A percentile compares a stretch with the other conserved stretches of the same genome.
Evolutionary conservation across 2,797 vertebrate genomes (phyloP).

Genomic region (Manis crassicaudata): DNA sequence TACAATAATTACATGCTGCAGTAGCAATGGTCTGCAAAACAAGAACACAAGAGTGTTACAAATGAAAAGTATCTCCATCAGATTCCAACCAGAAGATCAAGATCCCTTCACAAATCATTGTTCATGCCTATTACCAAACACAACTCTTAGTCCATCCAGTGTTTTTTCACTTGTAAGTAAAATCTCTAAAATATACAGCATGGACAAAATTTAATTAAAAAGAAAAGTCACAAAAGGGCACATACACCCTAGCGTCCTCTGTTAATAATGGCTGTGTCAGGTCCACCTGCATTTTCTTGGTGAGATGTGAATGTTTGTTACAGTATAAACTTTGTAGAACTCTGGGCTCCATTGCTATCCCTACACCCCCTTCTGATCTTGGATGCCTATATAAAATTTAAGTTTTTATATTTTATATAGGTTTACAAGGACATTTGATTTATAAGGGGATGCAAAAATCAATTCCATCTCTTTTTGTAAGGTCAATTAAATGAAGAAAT

Average conservation of each 20-base stretch:
- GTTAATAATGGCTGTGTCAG: neutral
- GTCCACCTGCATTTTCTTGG: neutral
- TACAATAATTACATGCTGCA: too few relatives aligned
- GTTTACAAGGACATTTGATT: neutral
- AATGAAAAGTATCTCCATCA: neutral
- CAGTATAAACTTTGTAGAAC: neutral
- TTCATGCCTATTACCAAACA: neutral
- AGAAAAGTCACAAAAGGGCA: neutral
- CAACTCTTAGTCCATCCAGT: neutral
- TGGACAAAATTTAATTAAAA: neutral
- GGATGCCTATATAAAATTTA: neutral
- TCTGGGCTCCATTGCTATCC: neutral
- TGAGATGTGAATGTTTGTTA: neutral
- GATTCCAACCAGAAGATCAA: neutral
- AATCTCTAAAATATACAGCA: neutral
- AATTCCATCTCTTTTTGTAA: neutral
- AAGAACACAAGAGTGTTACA: neutral
- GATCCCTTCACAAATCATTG: neutral
- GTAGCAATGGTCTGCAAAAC: slow-evolving; percentile 2
- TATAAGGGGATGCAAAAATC: neutral
- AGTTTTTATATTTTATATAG: neutral
- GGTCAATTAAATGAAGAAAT: neutral
- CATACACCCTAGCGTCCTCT: neutral
- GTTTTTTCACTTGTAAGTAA: neutral
- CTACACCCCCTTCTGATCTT: neutral